These are phyloP conservation scores for Microplitis deprimator DNA, from an alignment of 2,888 invertebrate genomes.

Conservation along the genomic window DNA sequence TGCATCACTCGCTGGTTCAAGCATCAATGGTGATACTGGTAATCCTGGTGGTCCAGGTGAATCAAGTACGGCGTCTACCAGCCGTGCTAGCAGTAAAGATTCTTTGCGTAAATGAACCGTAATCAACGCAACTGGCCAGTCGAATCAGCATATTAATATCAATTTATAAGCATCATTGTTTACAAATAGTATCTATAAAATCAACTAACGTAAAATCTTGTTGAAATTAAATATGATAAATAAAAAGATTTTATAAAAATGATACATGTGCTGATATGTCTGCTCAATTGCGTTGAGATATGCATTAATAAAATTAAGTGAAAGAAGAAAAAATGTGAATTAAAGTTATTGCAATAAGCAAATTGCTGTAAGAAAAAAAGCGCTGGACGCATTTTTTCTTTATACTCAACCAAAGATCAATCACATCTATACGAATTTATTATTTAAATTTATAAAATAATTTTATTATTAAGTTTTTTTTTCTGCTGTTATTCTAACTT, in stretches of 20 bases:
- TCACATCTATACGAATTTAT: slow-evolving; percentile 14
- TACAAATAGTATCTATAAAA: too few relatives aligned
- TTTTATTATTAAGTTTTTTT: slow-evolving; percentile 12
- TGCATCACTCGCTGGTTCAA: slow-evolving; percentile 65
- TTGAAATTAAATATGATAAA: slow-evolving; percentile 16
- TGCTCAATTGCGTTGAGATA: slow-evolving; percentile 66
- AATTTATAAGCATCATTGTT: slow-evolving; percentile 61
- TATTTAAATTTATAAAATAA: slow-evolving; percentile 12
- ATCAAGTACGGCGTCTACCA: slow-evolving; percentile 67
- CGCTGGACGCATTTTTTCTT: slow-evolving; percentile 39
- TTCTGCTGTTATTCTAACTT: not conserved
- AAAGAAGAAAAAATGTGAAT: slow-evolving; percentile 21
- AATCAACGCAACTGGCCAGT: slow-evolving; percentile 69
- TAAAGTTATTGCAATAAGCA: slow-evolving; percentile 18
- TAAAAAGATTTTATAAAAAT: slow-evolving; percentile 30
- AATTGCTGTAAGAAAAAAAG: slow-evolving; percentile 19
- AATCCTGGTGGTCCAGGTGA: slow-evolving; percentile 66
- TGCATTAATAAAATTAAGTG: slow-evolving; percentile 49
- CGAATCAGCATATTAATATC: slow-evolving; percentile 67
- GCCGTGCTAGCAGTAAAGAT: slow-evolving; percentile 69
- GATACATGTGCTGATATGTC: slow-evolving; percentile 61
- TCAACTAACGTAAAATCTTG: too few relatives aligned
- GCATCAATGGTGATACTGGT: slow-evolving; percentile 66
- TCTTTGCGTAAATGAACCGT: slow-evolving; percentile 69
- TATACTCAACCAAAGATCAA: not conserved